phyloP scores from a whole-genome alignment of 2,797 vertebrate genomes.

The Gastrophryne carolinensis region DNA sequence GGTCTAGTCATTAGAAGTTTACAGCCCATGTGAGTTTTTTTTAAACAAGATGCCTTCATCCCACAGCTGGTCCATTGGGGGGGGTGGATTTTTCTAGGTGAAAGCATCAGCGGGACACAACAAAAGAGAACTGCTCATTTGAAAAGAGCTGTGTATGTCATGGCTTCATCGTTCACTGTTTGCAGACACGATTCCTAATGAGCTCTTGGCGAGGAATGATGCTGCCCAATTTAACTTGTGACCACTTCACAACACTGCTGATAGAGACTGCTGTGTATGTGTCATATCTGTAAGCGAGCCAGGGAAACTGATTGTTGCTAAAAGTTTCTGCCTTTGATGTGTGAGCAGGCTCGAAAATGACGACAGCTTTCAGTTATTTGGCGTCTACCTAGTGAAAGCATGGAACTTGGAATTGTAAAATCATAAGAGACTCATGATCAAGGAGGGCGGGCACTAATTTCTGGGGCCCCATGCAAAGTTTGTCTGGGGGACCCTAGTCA shows the following conservation, averaged over 20 bases:
- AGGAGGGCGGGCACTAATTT: too few species aligned
- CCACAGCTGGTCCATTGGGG: conserved; percentile 63
- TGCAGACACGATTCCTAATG: conserved; percentile 61
- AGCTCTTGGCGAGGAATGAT: conserved; percentile 59
- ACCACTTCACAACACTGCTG: conserved; percentile 60
- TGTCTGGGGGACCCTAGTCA: too few species aligned
- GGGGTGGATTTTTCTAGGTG: conserved; percentile 59
- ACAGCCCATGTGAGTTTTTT: conserved; percentile 60
- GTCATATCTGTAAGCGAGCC: conserved; percentile 67
- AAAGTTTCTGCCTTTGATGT: conserved; percentile 46
- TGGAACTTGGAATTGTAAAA: too few species aligned
- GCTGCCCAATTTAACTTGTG: conserved; percentile 62
- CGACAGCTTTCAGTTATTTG: background rate
- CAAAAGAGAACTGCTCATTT: conserved; percentile 63
- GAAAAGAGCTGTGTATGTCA: conserved; percentile 58
- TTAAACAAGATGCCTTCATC: conserved; percentile 63
- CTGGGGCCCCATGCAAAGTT: too few species aligned
- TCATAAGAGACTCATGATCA: too few species aligned
- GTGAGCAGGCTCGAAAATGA: background rate
- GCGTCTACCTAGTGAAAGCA: background rate
- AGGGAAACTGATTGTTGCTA: conserved; percentile 39
- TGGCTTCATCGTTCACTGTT: conserved; percentile 59
- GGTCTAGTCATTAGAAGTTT: conserved; percentile 68
- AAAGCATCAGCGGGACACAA: conserved; percentile 57
- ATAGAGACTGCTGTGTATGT: conserved; percentile 55